Evolutionary conservation across 2,113 vertebrate genomes (phyloP).

Genomic region (Hydropotes inermis): DNA sequence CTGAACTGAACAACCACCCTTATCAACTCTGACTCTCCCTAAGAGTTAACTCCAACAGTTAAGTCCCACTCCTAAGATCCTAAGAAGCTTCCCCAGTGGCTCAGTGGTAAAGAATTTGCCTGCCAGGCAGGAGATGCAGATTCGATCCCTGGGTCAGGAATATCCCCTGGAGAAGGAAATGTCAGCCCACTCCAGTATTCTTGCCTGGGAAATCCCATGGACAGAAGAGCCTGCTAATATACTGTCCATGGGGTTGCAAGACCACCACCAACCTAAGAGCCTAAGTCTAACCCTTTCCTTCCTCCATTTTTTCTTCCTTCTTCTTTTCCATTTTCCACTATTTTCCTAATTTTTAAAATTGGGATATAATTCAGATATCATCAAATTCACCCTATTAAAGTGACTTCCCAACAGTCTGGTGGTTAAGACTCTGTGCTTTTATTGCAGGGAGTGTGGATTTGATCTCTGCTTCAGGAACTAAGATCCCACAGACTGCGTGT

Average conservation of each 20-base stretch:
- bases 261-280: not conserved
- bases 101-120: not conserved
- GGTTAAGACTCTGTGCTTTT: not conserved
- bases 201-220: not conserved
- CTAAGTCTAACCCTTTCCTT: not conserved
- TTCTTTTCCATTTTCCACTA: not conserved
- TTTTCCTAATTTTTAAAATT: not conserved
- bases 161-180: not conserved
- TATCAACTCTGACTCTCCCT: not conserved
- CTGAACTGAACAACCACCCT: not conserved
- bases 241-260: not conserved
- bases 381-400: not conserved
- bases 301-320: not conserved
- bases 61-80: not conserved
- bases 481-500: not conserved
- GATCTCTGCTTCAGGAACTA: not conserved
- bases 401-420: not conserved
- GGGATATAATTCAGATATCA: not conserved
- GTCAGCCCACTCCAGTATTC: not conserved
- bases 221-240: not conserved
- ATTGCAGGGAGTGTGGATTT: not conserved
- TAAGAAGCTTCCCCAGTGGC: not conserved
- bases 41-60: not conserved
- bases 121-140: accelerated
- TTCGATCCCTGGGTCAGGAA: not conserved